A percentile compares a stretch with the other conserved stretches of the same genome.
Evolutionary conservation across 1,140 invertebrate species (phyloP).

Genomic region (Globodera ellingtonae): DNA sequence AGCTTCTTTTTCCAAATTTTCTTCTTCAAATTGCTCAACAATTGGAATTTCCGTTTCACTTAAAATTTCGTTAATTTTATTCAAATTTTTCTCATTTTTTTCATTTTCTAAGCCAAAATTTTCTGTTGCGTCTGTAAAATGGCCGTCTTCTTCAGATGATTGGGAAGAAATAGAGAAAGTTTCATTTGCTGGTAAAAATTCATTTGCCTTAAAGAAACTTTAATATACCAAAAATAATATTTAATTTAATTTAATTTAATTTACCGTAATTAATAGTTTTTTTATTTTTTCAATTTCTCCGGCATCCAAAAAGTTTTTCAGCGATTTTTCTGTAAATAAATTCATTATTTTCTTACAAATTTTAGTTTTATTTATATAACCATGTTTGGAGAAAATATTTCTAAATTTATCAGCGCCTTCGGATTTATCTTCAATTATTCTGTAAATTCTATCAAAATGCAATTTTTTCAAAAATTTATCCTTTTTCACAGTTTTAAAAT

Average conservation of each 20-base stretch:
- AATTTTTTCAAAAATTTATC: no score
- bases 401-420: no score
- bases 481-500: no score
- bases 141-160: not conserved
- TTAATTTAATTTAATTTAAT: not conserved
- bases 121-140: not conserved
- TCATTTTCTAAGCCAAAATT: not conserved
- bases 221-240: no score
- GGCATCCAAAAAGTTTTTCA: not conserved
- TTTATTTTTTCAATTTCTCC: not conserved
- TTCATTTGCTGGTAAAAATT: not conserved
- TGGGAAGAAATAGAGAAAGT: not conserved
- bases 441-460: no score
- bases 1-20: not conserved
- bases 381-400: no score
- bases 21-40: no score
- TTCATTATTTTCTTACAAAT: no score
- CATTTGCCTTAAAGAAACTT: not conserved
- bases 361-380: no score
- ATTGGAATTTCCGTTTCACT: not conserved
- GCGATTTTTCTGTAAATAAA: not conserved
- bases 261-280: not conserved
- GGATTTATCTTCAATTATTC: no score
- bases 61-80: not conserved
- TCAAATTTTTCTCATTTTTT: not conserved